These are phyloP conservation scores for Drosophila athabasca DNA, from an alignment of 1,140 invertebrate species.

Conservation along the genomic window DNA sequence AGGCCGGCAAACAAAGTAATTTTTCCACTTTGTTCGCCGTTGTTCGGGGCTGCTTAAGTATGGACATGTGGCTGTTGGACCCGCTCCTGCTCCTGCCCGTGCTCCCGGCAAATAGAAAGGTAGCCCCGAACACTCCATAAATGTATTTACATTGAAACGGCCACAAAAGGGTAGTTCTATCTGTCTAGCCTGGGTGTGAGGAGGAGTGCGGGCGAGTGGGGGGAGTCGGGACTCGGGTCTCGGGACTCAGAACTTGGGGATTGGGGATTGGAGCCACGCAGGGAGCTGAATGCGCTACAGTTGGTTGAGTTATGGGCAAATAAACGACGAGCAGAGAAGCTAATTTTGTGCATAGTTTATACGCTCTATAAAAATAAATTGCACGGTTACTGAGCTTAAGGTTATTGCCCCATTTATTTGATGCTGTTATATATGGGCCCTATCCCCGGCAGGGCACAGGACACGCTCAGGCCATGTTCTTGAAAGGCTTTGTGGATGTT, in stretches of 20 bases:
- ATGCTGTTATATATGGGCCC: constrained; percentile 25
- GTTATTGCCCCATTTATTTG: constrained; percentile 41
- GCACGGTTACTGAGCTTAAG: constrained; percentile 44
- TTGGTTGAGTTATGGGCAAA: constrained; percentile 58
- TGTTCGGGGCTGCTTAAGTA: constrained; percentile 61
- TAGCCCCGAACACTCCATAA: constrained; percentile 36
- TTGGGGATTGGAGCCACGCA: constrained; percentile 7
- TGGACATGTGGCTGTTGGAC: constrained; percentile 55
- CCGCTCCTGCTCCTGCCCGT: constrained; percentile 24
- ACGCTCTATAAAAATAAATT: constrained; percentile 49
- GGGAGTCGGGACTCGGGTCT: background rate
- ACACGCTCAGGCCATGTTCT: constrained; percentile 23
- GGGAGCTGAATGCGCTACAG: constrained; percentile 49
- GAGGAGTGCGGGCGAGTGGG: background rate
- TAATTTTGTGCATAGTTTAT: constrained; percentile 61
- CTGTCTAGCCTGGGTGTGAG: constrained; percentile 9
- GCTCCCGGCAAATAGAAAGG: constrained; percentile 56
- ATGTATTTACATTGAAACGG: constrained; percentile 56
- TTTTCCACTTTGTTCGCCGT: constrained; percentile 41
- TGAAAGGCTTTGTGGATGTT: constrained; percentile 7
- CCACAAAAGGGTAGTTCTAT: constrained; percentile 56
- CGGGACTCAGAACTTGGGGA: too few relatives aligned
- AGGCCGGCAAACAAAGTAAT: constrained; percentile 67
- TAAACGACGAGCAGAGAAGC: constrained; percentile 43
- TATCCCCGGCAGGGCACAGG: constrained; percentile 23